phyloP scores from a whole-genome alignment of 2,797 vertebrate genomes.

The Lacerta agilis region DNA sequence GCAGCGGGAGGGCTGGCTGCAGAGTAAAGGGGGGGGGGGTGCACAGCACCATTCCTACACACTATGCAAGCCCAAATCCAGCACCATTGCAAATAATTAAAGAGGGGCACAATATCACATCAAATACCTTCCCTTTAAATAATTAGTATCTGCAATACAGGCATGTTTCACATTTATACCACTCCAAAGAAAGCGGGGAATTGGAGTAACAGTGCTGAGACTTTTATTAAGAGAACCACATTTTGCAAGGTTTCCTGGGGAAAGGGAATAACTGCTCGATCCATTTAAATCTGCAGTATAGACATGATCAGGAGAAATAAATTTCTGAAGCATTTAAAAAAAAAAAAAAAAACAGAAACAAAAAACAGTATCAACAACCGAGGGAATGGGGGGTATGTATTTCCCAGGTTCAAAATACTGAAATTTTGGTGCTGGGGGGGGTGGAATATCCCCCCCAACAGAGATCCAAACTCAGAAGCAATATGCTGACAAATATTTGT shows the following conservation, averaged over 20 bases:
- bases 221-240: neutral
- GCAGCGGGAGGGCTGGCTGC: too few relatives aligned
- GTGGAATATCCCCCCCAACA: neutral
- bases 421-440: neutral
- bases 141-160: neutral
- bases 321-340: neutral
- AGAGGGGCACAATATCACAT: neutral
- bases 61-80: neutral
- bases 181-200: neutral
- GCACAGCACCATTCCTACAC: too few relatives aligned
- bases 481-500: neutral
- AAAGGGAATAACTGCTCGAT: neutral
- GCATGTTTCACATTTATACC: neutral
- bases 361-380: neutral
- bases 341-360: neutral
- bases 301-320: neutral
- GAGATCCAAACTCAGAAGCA: neutral
- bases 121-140: neutral
- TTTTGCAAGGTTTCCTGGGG: too few relatives aligned
- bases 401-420: neutral
- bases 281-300: neutral
- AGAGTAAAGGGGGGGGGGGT: too few relatives aligned
- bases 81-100: neutral
- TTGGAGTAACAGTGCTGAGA: neutral
- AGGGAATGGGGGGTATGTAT: too few relatives aligned